Evolutionary conservation across 2,113 vertebrate genomes (phyloP), one percentile per base, ranked within the genome.

Genomic region (Epinephelus cyanopodus): DNA sequence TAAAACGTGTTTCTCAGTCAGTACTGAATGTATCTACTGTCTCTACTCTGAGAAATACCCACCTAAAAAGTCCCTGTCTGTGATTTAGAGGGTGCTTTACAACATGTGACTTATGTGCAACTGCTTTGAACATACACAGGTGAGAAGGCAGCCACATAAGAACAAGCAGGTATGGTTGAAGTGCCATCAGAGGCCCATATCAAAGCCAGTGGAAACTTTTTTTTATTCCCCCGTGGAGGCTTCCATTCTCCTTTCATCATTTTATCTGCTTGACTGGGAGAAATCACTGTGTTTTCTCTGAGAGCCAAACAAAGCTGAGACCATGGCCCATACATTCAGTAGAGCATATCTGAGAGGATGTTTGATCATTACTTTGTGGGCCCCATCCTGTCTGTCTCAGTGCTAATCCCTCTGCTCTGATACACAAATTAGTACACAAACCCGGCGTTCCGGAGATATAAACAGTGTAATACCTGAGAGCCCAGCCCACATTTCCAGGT

Each of bases 321-420:
- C 75, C 54, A 14, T 48, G 37, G 21, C 54, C 33, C 18, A 39
- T 77, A 80, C 69, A 50, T 74, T 72, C 73, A 87, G 18, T 61
- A 25, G 71, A 77, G 72, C 68, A 37, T 67, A 81, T 83, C 82
- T 82, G 80, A 82, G 77, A 69, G 82, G 65, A 74, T 73, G 90
- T 92, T 91, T 91, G 85, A 92, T 90, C 66, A 45, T 65, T 65
- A 74, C 77, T 78, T 75, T 87, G 83, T 84, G 84, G 87, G 89
- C 77, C 83, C 78, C 85, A 79, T 90, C 86, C 86, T 86, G 87
- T 94, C 86, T 90, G 86, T 62, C 79, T 82, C 64, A 50, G 60
- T 17, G 50, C 58, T 92, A 92, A 93, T 90, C 84, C 86, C 61
- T 33, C n/a, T 23, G 58, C 76, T 79, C 75, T 47, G 48, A 89